Conservation (phyloP, 2,797 vertebrate genomes). For the Alexandromys oeconomus region DNA sequence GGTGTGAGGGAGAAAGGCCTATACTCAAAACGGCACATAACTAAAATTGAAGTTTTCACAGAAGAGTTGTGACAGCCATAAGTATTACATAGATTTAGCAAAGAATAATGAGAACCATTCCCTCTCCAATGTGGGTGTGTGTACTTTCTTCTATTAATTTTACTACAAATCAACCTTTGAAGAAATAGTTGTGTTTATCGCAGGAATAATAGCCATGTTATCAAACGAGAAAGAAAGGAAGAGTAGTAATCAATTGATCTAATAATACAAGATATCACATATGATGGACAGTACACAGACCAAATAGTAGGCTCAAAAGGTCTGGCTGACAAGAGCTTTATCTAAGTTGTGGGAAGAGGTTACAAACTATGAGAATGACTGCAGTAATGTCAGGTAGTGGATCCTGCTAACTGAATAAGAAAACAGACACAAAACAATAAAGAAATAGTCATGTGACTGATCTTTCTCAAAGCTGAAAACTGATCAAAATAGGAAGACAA, state of each 20-base stretch:
- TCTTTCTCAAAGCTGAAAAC: background rate
- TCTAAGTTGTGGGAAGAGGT: background rate
- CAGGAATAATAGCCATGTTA: background rate
- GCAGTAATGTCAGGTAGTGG: background rate
- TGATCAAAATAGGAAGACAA: background rate
- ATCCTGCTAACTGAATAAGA: background rate
- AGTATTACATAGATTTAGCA: background rate
- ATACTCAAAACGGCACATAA: background rate
- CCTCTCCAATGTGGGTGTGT: background rate
- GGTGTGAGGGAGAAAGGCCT: background rate
- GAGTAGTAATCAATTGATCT: background rate
- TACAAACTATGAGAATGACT: background rate
- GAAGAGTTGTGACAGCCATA: too few species aligned
- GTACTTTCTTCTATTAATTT: background rate
- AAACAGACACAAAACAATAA: background rate
- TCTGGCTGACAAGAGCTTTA: background rate
- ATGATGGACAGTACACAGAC: background rate
- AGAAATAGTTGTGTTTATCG: background rate
- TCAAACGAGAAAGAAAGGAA: background rate
- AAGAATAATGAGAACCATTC: background rate
- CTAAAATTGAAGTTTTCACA: background rate
- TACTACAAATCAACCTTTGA: too few species aligned
- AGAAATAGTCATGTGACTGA: background rate
- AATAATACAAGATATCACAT: background rate
- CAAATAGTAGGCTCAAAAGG: background rate